Evolutionary conservation across 2,797 vertebrate species (phyloP).

Genomic region (Myotis findleyi): DNA sequence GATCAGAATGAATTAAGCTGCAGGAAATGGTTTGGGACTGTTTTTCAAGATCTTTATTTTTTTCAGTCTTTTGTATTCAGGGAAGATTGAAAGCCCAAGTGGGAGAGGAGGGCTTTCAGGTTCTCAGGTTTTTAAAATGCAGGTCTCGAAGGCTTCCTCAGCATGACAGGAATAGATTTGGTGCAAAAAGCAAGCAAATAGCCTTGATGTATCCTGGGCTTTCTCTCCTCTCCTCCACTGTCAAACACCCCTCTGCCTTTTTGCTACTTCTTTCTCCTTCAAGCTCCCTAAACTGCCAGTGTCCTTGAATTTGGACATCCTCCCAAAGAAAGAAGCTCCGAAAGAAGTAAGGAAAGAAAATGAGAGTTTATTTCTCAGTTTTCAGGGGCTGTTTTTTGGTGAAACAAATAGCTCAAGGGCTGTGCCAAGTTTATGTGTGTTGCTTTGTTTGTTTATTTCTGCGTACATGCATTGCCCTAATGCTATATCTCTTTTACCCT

Average conservation of each 20-base stretch:
- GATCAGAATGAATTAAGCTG: constrained; percentile 65
- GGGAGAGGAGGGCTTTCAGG: constrained; percentile 58
- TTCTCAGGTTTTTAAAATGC: constrained; percentile 64
- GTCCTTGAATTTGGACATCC: not conserved
- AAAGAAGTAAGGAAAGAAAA: constrained; percentile 28
- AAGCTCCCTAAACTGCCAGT: not conserved
- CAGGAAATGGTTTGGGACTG: constrained; percentile 55
- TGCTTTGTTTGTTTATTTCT: constrained; percentile 15
- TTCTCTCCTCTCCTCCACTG: not conserved
- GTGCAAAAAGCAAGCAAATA: constrained; percentile 61
- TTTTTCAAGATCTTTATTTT: constrained; percentile 62
- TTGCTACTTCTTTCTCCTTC: not conserved
- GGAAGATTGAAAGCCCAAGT: constrained; percentile 18
- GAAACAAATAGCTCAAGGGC: not conserved
- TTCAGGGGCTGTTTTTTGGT: not conserved
- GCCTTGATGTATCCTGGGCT: not conserved
- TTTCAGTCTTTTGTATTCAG: constrained; percentile 59
- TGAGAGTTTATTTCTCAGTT: constrained; percentile 29
- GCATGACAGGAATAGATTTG: constrained; percentile 65
- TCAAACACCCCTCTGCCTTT: not conserved
- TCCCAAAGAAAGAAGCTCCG: not conserved
- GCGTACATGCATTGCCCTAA: not conserved
- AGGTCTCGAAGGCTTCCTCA: constrained; percentile 1
- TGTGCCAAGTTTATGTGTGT: not conserved
- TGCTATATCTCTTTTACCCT: not conserved